Evolutionary conservation across 2,113 vertebrate genomes (phyloP).

Genomic region (pig (Sus scrofa)): DNA sequence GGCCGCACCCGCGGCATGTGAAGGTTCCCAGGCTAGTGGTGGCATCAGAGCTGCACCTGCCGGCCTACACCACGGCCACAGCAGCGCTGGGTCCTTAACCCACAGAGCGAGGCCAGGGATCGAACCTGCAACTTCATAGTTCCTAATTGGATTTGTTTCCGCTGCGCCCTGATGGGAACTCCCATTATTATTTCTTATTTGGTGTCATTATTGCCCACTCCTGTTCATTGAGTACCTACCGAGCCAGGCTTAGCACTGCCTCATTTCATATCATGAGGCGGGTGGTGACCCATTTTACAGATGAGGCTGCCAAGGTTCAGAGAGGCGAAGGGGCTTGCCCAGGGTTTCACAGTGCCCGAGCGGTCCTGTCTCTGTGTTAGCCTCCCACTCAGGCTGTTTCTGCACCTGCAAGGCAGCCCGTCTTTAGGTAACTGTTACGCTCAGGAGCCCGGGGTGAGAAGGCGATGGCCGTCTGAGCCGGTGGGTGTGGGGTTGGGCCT

Average conservation of each 20-base stretch:
- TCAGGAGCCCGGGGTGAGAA: background rate
- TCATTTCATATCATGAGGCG: background rate
- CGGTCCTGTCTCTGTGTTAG: fast-evolving
- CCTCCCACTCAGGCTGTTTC: background rate
- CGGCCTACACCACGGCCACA: no score
- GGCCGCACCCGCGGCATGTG: no score
- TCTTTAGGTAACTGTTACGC: background rate
- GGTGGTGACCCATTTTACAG: background rate
- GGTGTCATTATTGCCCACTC: background rate
- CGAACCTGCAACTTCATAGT: no score
- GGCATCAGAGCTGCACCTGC: no score
- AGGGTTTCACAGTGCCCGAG: background rate
- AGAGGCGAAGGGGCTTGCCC: background rate
- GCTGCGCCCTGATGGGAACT: no score
- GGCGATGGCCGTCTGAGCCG: background rate
- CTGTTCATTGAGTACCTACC: background rate
- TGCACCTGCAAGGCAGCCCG: background rate
- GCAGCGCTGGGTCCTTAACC: no score
- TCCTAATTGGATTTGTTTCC: no score
- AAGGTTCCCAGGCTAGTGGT: no score
- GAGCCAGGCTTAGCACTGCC: no score
- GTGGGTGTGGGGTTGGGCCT: background rate
- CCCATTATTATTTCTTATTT: background rate
- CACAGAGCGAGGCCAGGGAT: no score
- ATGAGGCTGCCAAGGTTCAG: background rate